phyloP scores from a whole-genome alignment of 2,888 invertebrate genomes.

The Orthosia cruda region DNA sequence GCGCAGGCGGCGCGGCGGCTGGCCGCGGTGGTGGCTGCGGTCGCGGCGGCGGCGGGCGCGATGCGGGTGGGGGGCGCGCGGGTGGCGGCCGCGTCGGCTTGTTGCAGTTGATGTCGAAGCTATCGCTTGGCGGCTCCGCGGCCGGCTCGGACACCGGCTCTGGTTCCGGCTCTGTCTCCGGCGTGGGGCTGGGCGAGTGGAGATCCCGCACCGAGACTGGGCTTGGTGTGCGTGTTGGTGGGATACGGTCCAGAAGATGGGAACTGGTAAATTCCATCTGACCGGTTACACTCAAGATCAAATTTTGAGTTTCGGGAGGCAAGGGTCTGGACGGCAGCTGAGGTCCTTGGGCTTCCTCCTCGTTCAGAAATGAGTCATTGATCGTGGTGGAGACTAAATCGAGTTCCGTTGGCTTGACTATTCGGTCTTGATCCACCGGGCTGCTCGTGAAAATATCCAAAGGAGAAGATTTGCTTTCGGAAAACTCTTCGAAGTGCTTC shows the following conservation, averaged over 20 bases:
- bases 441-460: conserved; percentile 76
- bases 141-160: conserved; percentile 92
- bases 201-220: conserved; percentile 96
- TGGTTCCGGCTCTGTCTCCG: conserved; percentile 93
- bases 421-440: conserved; percentile 71
- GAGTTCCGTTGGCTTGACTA: conserved; percentile 85
- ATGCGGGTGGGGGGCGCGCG: conserved; percentile 76
- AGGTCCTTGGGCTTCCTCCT: conserved; percentile 70
- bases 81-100: conserved; percentile 82
- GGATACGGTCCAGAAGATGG: conserved; percentile 95
- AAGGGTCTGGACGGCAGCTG: conserved; percentile 92
- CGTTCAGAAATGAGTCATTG: conserved; percentile 72
- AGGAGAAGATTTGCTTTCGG: conserved; percentile 61
- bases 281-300: conserved; percentile 96
- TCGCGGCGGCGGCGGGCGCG: conserved; percentile 87
- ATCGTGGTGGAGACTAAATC: conserved; percentile 81
- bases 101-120: conserved; percentile 87
- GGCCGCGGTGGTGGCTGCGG: conserved; percentile 89
- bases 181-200: conserved; percentile 97
- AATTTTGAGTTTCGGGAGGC: conserved; percentile 96
- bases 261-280: conserved; percentile 97
- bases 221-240: conserved; percentile 96
- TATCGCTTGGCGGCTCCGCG: conserved; percentile 72
- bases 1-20: conserved; percentile 81
- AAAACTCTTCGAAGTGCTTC: conserved; percentile 80